Evolutionary conservation across 2,888 invertebrate species (phyloP), one percentile per base, ranked within the genome.

Genomic region (Pammene aurita): DNA sequence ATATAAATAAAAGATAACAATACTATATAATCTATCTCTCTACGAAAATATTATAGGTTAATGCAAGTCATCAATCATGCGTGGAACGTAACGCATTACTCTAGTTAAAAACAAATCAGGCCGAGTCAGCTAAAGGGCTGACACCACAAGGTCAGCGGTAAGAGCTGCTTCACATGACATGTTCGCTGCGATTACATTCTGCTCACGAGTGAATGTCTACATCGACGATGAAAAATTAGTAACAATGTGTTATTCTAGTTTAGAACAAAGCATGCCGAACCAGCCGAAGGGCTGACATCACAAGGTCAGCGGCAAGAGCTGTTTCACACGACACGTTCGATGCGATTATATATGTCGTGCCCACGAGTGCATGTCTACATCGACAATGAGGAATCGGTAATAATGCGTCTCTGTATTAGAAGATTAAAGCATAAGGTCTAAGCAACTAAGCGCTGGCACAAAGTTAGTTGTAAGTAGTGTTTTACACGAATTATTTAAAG

Each of bases 81-180:
- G 68, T 68, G 10, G 13, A 68, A 68, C 68, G 68, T 52, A 64
- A 58, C 63, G 72, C 73, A 76, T 77, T 77, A 73, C 75, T 74
- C 75, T 84, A 84, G 87, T 87, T 89, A 86, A 84, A 84, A 87
- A 81, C 80, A 78, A 81, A 88, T 88, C 85, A 88, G 78, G 79
- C 65, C 71, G 69, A 73, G 60, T 72, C 61, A 67, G 68, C 70
- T 73, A 72, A 77, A 80, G 77, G 76, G 73, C 73, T 75, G 58
- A 58, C 58, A 58, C n/a, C 77, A 77, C 72, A 76, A 76, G 82
- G 83, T 79, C 79, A 75, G 26, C 57, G 14, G 56, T 67, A 61
- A 71, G 41, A 18, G 67, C 42, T 10, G 55, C 50, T 44, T 7
- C 56, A 68, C 56, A 68, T 63, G 56, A 63, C 16, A 4, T 13